Evolutionary conservation across 2,797 vertebrate species (phyloP).

Genomic region (Molothrus aeneus): DNA sequence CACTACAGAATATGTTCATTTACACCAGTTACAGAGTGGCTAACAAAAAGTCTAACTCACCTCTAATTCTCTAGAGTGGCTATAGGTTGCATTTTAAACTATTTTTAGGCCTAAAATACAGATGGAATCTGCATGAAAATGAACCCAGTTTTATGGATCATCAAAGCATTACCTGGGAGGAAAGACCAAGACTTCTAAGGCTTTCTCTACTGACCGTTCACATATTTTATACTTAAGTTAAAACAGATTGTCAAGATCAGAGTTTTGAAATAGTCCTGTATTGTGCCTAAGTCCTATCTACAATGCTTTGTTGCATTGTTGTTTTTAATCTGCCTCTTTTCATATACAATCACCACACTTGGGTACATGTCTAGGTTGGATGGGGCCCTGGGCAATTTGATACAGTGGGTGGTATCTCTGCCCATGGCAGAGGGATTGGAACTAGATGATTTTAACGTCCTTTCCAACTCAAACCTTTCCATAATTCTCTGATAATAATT

Average conservation of each 20-base stretch:
- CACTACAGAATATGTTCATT: not conserved
- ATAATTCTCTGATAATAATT: not conserved
- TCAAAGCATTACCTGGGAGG: not conserved
- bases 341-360: not conserved
- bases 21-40: not conserved
- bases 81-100: not conserved
- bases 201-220: not conserved
- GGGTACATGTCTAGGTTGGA: not conserved
- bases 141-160: not conserved
- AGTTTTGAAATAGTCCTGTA: not conserved
- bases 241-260: not conserved
- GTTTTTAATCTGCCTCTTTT: not conserved
- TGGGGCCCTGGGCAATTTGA: not conserved
- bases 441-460: not conserved
- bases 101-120: not conserved
- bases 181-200: not conserved
- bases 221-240: not conserved
- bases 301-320: not conserved
- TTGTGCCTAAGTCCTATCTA: not conserved
- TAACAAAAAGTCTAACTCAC: not conserved
- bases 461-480: not conserved
- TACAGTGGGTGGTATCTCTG: not conserved
- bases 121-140: not conserved
- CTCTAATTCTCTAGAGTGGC: not conserved
- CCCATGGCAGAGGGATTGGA: not conserved